Conservation (phyloP, 2,113 vertebrate species). For the Burhinus oedicnemus region DNA sequence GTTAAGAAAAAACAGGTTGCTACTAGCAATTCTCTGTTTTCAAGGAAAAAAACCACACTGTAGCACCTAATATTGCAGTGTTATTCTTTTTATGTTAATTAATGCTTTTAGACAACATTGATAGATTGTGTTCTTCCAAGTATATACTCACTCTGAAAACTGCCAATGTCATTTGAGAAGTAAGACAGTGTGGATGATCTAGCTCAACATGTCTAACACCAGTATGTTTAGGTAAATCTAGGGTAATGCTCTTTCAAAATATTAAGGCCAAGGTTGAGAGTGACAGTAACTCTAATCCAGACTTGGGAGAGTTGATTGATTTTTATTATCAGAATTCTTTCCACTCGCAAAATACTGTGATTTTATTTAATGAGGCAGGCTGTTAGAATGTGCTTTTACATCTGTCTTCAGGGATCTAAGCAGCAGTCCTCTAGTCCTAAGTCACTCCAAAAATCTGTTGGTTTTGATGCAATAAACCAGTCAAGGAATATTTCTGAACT, state of each 20-base stretch:
- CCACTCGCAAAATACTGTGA: neutral
- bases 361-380: neutral
- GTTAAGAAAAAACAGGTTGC: neutral
- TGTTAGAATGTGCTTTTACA: neutral
- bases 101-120: slow-evolving; percentile 50
- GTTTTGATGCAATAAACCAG: neutral
- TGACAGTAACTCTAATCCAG: neutral
- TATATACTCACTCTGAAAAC: slow-evolving; percentile 41
- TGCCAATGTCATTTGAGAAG: slow-evolving; percentile 32
- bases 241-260: slow-evolving; percentile 18
- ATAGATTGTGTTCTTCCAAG: slow-evolving; percentile 50
- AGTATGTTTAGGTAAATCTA: slow-evolving; percentile 23
- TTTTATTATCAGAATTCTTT: neutral
- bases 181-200: slow-evolving; percentile 23
- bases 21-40: neutral
- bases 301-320: neutral
- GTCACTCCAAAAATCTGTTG: neutral
- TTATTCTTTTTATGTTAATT: slow-evolving; percentile 51
- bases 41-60: neutral
- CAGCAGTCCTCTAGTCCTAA: neutral
- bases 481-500: neutral
- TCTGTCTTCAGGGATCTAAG: neutral
- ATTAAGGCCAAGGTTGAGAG: neutral
- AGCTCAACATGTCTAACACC: neutral
- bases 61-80: neutral